A percentile compares a stretch with the other conserved stretches of the same genome.
These are phyloP conservation scores for Melopsittacus undulatus DNA, from an alignment of 2,797 vertebrate genomes.

Conservation along the genomic window DNA sequence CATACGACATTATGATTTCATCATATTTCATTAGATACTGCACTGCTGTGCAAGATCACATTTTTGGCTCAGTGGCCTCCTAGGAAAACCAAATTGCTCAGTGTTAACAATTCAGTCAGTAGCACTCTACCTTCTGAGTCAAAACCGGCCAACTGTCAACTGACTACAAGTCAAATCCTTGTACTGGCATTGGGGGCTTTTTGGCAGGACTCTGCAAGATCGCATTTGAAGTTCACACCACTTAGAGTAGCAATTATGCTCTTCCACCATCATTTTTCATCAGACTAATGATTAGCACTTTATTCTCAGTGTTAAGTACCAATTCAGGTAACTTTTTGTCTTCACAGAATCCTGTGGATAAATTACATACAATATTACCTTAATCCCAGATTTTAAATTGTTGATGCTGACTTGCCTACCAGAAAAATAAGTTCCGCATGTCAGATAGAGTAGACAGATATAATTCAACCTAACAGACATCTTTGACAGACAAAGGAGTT, in stretches of 20 bases:
- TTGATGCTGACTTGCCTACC: not conserved
- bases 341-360: not conserved
- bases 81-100: slow-evolving; percentile 23
- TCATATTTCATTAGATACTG: not conserved
- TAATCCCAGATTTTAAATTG: not conserved
- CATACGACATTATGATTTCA: slow-evolving; percentile 16
- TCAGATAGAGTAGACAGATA: not conserved
- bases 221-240: slow-evolving; percentile 11
- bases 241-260: not conserved
- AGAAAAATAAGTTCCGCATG: not conserved
- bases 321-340: not conserved
- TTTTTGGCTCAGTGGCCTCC: slow-evolving; percentile 30
- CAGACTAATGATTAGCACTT: not conserved
- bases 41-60: slow-evolving; percentile 10
- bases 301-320: not conserved
- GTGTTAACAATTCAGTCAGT: slow-evolving; percentile 43
- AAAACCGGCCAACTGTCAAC: slow-evolving; percentile 53
- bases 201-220: slow-evolving; percentile 25
- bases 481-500: not conserved
- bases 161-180: slow-evolving; percentile 44
- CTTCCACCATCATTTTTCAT: not conserved
- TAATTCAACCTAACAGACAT: not conserved
- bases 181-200: slow-evolving; percentile 14
- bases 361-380: not conserved
- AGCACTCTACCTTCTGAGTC: slow-evolving; percentile 50